These are phyloP conservation scores for Sorex fumeus DNA, from an alignment of 2,113 vertebrate genomes.

Conservation along the genomic window DNA sequence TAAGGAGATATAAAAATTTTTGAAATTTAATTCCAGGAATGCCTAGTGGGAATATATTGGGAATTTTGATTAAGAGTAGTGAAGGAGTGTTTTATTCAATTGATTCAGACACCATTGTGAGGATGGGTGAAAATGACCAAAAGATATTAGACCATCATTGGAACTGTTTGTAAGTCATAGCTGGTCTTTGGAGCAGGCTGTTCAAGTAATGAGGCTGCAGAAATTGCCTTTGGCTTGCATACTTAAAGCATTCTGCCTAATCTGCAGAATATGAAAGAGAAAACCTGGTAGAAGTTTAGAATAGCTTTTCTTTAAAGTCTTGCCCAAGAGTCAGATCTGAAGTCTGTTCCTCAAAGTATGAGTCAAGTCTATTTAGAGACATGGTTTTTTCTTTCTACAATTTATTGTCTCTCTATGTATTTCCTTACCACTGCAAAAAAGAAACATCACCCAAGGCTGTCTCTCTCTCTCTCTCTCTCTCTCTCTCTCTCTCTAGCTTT, in stretches of 20 bases:
- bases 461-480: not conserved
- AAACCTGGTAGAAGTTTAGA: not conserved
- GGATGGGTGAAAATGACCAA: not conserved
- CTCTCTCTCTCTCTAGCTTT: not conserved
- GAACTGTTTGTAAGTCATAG: not conserved
- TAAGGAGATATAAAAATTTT: not conserved
- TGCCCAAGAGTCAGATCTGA: not conserved
- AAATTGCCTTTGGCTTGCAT: not conserved
- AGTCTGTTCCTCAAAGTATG: not conserved
- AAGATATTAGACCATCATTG: not conserved
- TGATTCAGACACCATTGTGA: not conserved
- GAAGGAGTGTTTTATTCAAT: not conserved
- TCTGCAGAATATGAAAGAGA: slow-evolving; percentile 36
- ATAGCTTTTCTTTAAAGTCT: not conserved
- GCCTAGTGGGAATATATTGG: slow-evolving; percentile 41
- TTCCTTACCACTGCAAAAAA: not conserved
- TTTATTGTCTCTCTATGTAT: not conserved
- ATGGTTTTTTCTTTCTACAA: not conserved
- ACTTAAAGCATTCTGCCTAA: slow-evolving; percentile 9
- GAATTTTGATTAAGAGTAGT: not conserved
- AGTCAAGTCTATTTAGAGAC: not conserved
- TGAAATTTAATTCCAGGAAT: slow-evolving; percentile 27
- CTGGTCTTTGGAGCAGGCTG: not conserved
- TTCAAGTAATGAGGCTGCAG: not conserved
- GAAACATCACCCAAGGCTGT: not conserved